These are phyloP conservation scores for Lycocorax pyrrhopterus DNA, from an alignment of 2,113 vertebrate species.

Conservation along the genomic window DNA sequence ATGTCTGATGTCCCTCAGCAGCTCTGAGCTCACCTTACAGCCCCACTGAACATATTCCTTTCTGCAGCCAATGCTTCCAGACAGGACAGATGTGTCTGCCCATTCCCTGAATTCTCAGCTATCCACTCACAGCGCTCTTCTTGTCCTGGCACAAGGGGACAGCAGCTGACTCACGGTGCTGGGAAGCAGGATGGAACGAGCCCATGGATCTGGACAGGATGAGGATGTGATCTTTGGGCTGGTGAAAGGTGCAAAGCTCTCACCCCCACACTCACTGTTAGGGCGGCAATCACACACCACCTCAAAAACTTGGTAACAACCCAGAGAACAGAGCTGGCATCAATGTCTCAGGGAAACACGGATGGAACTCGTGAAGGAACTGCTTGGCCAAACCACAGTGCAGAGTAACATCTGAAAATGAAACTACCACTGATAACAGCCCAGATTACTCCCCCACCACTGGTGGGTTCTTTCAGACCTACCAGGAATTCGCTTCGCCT, in stretches of 20 bases:
- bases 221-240: background rate
- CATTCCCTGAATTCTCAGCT: background rate
- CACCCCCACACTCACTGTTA: fast-evolving
- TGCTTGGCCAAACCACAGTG: background rate
- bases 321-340: background rate
- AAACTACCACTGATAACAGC: background rate
- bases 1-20: background rate
- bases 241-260: background rate
- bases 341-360: background rate
- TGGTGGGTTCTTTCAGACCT: background rate
- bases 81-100: background rate
- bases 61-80: background rate
- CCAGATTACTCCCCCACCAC: background rate
- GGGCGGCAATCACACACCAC: background rate
- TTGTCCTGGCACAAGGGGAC: background rate
- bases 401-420: background rate
- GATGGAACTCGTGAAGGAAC: background rate
- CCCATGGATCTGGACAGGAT: too few species aligned
- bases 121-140: background rate
- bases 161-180: background rate
- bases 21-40: background rate
- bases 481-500: background rate
- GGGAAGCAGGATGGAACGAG: background rate
- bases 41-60: background rate
- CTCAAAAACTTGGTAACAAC: background rate